These are phyloP conservation scores for Diachrysia chrysitis DNA, from an alignment of 2,888 invertebrate genomes.

Conservation along the genomic window DNA sequence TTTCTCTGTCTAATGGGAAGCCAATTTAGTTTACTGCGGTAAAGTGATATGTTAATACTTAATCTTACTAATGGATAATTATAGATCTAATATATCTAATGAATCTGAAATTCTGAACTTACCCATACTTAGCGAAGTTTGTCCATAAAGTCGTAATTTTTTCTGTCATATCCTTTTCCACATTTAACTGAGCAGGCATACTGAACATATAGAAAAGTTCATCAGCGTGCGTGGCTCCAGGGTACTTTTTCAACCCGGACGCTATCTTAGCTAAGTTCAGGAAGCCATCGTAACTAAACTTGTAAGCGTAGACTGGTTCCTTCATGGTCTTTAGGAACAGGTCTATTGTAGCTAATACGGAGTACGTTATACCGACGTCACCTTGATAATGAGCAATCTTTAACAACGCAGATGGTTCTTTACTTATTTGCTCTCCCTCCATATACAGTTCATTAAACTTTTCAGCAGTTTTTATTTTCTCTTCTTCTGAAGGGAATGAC, in stretches of 20 bases:
- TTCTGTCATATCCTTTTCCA: conserved; percentile 71
- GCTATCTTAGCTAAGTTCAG: conserved; percentile 76
- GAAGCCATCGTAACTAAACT: conserved; percentile 77
- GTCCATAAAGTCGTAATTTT: conserved; percentile 80
- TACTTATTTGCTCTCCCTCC: conserved; percentile 75
- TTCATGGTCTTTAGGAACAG: conserved; percentile 66
- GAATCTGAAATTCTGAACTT: conserved; percentile 37
- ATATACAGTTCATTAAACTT: conserved; percentile 80
- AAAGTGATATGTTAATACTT: no score
- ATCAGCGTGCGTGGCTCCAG: conserved; percentile 83
- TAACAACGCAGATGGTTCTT: conserved; percentile 64
- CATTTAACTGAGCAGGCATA: conserved; percentile 57
- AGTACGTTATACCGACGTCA: conserved; percentile 76
- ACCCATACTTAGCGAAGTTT: conserved; percentile 83
- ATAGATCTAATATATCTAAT: no score
- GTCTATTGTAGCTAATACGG: conserved; percentile 73
- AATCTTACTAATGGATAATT: no score
- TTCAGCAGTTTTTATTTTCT: conserved; percentile 65
- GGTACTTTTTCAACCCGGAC: conserved; percentile 68
- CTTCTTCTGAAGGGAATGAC: conserved; percentile 65
- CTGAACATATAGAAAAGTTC: conserved; percentile 85
- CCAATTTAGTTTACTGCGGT: no score
- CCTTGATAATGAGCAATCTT: conserved; percentile 79
- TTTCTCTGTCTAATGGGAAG: no score
- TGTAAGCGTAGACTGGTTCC: conserved; percentile 74